Evolutionary conservation across 2,113 vertebrate species (phyloP).

Genomic region (Tyto alba): DNA sequence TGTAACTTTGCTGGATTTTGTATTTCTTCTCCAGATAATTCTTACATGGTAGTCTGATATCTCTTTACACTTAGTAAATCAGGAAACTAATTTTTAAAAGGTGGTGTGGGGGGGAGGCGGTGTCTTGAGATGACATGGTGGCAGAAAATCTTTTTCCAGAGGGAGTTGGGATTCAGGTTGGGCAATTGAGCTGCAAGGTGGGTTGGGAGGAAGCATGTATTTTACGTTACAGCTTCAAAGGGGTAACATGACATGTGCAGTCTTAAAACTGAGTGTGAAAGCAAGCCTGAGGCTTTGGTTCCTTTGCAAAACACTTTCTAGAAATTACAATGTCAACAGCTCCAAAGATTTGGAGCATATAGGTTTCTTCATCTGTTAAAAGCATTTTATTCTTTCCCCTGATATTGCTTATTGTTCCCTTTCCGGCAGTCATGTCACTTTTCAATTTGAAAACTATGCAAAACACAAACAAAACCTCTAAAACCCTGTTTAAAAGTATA

Average conservation of each 20-base stretch:
- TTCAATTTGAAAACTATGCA: neutral
- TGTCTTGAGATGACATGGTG: neutral
- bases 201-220: neutral
- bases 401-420: neutral
- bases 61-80: neutral
- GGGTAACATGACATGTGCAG: neutral
- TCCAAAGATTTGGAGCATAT: neutral
- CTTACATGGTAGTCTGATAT: neutral
- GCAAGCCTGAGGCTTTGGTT: neutral
- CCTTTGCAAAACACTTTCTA: neutral
- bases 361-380: neutral
- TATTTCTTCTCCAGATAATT: neutral
- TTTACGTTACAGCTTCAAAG: neutral
- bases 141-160: neutral
- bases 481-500: neutral
- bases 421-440: neutral
- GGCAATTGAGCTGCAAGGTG: neutral
- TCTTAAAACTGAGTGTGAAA: neutral
- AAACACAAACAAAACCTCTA: neutral
- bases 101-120: too few species aligned
- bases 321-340: neutral
- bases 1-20: neutral
- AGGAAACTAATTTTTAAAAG: too few species aligned
- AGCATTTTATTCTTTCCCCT: neutral
- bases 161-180: neutral